A percentile compares a stretch with the other conserved stretches of the same genome.
Evolutionary conservation across 2,888 invertebrate genomes (phyloP).

Genomic region (Tetragonula carbonaria): DNA sequence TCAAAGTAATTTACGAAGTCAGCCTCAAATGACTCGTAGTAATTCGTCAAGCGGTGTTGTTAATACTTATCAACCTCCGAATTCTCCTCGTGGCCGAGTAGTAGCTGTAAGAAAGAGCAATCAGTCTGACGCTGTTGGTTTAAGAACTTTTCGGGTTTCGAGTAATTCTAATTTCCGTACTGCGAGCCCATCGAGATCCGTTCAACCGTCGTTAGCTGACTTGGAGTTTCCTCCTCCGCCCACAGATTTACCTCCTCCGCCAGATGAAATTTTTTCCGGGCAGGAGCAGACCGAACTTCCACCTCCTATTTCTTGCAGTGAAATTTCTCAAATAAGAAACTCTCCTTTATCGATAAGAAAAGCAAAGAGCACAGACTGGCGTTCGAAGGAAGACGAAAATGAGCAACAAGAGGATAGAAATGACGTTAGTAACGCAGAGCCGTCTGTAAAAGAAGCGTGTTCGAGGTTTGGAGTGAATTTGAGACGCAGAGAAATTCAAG

Average conservation of each 20-base stretch:
- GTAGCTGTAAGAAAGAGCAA: constrained; percentile 78
- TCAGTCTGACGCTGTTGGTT: constrained; percentile 83
- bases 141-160: constrained; percentile 84
- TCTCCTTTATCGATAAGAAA: constrained; percentile 77
- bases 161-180: constrained; percentile 85
- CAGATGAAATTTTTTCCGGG: constrained; percentile 76
- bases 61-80: constrained; percentile 85
- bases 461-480: constrained; percentile 89
- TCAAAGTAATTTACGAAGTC: constrained; percentile 87
- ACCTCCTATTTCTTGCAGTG: constrained; percentile 64
- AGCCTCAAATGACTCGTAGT: constrained; percentile 93
- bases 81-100: constrained; percentile 86
- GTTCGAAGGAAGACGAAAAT: constrained; percentile 72
- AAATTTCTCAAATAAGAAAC: constrained; percentile 69
- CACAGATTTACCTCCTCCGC: constrained; percentile 91
- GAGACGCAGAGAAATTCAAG: constrained; percentile 87
- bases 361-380: constrained; percentile 76
- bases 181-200: constrained; percentile 89
- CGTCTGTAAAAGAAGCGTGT: constrained; percentile 90
- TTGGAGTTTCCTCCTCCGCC: constrained; percentile 95
- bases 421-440: constrained; percentile 88
- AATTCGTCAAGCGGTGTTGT: constrained; percentile 93
- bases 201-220: constrained; percentile 91
- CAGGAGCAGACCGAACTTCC: constrained; percentile 50
- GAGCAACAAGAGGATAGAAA: constrained; percentile 81